Evolutionary conservation across 1,140 invertebrate genomes (phyloP).

Genomic region (Drosophila bipectinata): DNA sequence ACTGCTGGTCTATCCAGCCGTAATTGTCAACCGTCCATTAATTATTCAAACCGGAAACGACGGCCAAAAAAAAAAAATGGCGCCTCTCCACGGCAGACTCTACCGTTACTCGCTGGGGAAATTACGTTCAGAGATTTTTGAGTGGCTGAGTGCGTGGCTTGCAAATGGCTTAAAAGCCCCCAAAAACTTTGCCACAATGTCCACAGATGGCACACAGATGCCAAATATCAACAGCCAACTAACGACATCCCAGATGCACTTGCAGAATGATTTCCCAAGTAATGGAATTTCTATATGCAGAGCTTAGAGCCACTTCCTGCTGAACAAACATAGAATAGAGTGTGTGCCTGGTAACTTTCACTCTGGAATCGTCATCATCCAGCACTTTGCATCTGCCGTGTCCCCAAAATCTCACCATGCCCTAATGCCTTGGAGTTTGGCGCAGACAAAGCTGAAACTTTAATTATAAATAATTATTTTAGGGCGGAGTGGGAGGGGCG

Average conservation of each 20-base stretch:
- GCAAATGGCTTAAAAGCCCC: conserved; percentile 37
- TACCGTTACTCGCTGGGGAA: conserved; percentile 53
- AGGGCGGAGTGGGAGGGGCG: neutral
- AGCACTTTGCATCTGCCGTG: conserved; percentile 4
- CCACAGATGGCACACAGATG: conserved; percentile 8
- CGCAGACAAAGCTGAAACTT: conserved; percentile 33
- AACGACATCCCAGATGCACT: conserved; percentile 27
- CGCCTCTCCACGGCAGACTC: conserved; percentile 58
- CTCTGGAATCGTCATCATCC: conserved; percentile 14
- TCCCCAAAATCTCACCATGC: conserved; percentile 25
- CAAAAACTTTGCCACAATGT: conserved; percentile 39
- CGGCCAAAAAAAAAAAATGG: conserved; percentile 61
- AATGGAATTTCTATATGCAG: conserved; percentile 40
- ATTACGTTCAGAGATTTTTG: conserved; percentile 46
- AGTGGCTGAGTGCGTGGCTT: conserved; percentile 27
- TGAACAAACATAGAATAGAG: conserved; percentile 11
- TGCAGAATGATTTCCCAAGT: conserved; percentile 33
- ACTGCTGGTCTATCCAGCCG: neutral
- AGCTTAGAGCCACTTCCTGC: conserved; percentile 15
- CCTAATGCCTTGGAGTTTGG: conserved; percentile 47
- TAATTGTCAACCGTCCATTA: conserved; percentile 28
- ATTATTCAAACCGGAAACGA: conserved; percentile 69
- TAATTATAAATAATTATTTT: conserved; percentile 67
- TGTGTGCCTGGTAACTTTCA: conserved; percentile 24
- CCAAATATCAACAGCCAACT: conserved; percentile 22